phyloP scores from a whole-genome alignment of 2,888 invertebrate genomes.

The Eilema griseolum region DNA sequence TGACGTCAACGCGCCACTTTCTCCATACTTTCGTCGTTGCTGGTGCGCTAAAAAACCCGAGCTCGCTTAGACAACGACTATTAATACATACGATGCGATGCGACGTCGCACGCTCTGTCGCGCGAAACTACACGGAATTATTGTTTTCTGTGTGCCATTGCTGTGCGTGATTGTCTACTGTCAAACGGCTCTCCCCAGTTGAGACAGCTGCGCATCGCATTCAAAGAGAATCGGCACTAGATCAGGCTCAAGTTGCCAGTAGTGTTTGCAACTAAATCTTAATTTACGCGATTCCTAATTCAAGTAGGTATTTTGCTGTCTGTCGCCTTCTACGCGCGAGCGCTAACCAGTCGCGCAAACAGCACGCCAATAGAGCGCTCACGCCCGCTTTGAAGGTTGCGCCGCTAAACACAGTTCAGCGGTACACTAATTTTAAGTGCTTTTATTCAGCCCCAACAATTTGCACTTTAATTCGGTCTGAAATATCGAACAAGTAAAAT shows the following conservation, averaged over 20 bases:
- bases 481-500: slow-evolving; percentile 84
- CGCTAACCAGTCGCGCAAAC: slow-evolving; percentile 63
- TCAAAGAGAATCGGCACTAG: slow-evolving; percentile 17
- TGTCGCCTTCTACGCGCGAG: slow-evolving; percentile 37
- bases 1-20: slow-evolving; percentile 86
- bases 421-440: slow-evolving; percentile 64
- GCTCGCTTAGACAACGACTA: slow-evolving; percentile 78
- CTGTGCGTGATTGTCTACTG: slow-evolving; percentile 60
- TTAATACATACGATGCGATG: slow-evolving; percentile 80
- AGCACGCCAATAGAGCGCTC: slow-evolving; percentile 54
- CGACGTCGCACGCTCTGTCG: slow-evolving; percentile 78
- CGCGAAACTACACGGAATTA: slow-evolving; percentile 78
- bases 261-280: slow-evolving; percentile 22
- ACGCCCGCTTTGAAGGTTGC: slow-evolving; percentile 49
- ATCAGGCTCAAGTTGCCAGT: slow-evolving; percentile 12
- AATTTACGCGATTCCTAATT: slow-evolving; percentile 15
- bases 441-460: slow-evolving; percentile 63
- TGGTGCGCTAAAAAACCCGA: slow-evolving; percentile 82
- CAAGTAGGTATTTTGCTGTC: slow-evolving; percentile 13
- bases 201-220: slow-evolving; percentile 32
- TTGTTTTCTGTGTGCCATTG: slow-evolving; percentile 68
- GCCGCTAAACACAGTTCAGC: slow-evolving; percentile 42
- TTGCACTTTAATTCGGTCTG: slow-evolving; percentile 67
- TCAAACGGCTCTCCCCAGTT: slow-evolving; percentile 61
- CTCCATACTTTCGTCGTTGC: slow-evolving; percentile 86